phyloP scores from a whole-genome alignment of 1,140 invertebrate genomes.

The Gryon sp. region DNA sequence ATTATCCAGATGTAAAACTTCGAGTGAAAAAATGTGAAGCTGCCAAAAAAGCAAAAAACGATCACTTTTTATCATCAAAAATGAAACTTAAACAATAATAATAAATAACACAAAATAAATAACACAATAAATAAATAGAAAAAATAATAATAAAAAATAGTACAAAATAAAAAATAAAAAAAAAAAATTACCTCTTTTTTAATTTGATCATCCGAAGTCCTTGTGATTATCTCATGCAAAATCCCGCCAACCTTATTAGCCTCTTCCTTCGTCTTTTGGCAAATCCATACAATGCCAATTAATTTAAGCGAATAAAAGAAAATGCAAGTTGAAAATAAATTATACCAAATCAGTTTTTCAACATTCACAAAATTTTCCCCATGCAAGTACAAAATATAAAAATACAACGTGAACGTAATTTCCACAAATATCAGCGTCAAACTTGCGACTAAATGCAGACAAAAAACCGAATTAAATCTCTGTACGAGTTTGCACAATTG shows the following conservation, averaged over 20 bases:
- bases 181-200: slow-evolving; percentile 73
- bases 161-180: too few species aligned
- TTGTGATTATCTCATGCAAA: slow-evolving; percentile 67
- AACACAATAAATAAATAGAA: too few species aligned
- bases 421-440: slow-evolving; percentile 68
- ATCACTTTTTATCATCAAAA: too few species aligned
- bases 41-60: too few species aligned
- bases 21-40: too few species aligned
- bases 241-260: slow-evolving; percentile 63
- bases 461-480: slow-evolving; percentile 68
- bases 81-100: too few species aligned
- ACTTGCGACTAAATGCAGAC: slow-evolving; percentile 63
- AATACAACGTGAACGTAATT: slow-evolving; percentile 72
- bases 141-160: too few species aligned
- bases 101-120: too few species aligned
- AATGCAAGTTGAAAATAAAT: slow-evolving; percentile 48
- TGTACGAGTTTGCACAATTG: slow-evolving; percentile 65
- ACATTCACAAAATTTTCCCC: background rate
- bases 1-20: too few species aligned
- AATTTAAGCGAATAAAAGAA: slow-evolving; percentile 66
- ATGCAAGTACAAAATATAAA: slow-evolving; percentile 62
- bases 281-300: slow-evolving; percentile 63
- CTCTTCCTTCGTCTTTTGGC: slow-evolving; percentile 67
- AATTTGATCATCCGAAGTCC: slow-evolving; percentile 60
- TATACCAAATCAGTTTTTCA: slow-evolving; percentile 66